Evolutionary conservation across 2,113 vertebrate species (phyloP).

Genomic region (Myocastor coypus): DNA sequence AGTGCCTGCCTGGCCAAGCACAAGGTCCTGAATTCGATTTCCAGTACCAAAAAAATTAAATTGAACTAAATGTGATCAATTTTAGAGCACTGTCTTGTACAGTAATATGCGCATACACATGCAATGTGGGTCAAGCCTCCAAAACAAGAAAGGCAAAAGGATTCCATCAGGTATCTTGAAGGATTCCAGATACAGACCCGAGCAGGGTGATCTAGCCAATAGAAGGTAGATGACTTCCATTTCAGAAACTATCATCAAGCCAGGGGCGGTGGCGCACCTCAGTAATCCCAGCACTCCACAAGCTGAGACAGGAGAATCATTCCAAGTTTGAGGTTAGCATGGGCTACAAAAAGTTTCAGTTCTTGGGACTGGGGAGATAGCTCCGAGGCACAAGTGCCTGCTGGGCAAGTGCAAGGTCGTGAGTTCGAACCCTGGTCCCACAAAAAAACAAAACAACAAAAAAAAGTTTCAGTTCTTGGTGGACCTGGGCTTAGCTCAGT

Average conservation of each 20-base stretch:
- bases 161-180: background rate
- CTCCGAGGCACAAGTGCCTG: no score
- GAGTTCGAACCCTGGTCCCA: no score
- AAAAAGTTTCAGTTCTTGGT: no score
- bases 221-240: background rate
- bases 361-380: no score
- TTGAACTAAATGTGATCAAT: background rate
- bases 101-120: background rate
- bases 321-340: background rate
- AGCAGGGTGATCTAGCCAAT: fast-evolving
- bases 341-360: no score
- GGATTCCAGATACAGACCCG: background rate
- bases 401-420: no score
- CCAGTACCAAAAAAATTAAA: no score
- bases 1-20: no score
- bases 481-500: no score
- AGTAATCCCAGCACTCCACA: background rate
- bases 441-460: no score
- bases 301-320: background rate
- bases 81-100: background rate
- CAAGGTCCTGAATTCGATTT: no score
- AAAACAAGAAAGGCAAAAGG: background rate
- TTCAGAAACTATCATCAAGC: background rate
- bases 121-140: background rate
- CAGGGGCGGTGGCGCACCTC: background rate